Conservation (phyloP, 2,797 vertebrate genomes). For the Choloepus didactylus region DNA sequence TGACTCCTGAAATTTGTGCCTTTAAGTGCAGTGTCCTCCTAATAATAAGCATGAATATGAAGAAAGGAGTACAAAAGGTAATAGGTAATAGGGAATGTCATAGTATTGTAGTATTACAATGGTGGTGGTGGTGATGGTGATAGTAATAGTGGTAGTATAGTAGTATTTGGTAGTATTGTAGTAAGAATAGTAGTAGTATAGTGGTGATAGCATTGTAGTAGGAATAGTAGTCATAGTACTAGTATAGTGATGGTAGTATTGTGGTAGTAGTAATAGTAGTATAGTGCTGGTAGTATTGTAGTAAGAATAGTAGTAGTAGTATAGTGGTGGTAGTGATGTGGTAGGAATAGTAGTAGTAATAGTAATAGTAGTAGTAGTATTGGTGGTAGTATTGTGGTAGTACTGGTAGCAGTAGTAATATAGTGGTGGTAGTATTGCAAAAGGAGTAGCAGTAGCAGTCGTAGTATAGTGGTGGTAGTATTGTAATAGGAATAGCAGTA, state of each 20-base stretch:
- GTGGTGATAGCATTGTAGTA: rapidly evolving
- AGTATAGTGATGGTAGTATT: rapidly evolving
- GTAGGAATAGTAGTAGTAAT: no score
- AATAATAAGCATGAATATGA: not conserved
- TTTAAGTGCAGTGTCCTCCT: not conserved
- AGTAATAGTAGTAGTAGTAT: not conserved
- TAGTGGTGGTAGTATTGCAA: no score
- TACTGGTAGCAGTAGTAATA: not conserved
- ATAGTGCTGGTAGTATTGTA: not conserved
- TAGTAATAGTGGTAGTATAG: not conserved
- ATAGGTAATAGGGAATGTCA: no score
- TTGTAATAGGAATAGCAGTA: not conserved
- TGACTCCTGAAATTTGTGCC: not conserved
- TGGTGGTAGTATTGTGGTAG: not conserved
- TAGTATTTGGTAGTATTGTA: no score
- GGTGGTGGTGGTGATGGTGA: not conserved
- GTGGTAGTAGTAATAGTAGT: no score
- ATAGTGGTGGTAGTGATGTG: rapidly evolving
- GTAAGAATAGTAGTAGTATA: not conserved
- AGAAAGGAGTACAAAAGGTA: not conserved
- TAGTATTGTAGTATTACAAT: not conserved
- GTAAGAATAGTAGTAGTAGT: not conserved
- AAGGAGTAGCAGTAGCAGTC: no score
- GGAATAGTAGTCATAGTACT: no score
- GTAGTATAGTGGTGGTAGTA: no score